Evolutionary conservation across 2,888 invertebrate species (phyloP).

Genomic region (Acrobasis repandana): DNA sequence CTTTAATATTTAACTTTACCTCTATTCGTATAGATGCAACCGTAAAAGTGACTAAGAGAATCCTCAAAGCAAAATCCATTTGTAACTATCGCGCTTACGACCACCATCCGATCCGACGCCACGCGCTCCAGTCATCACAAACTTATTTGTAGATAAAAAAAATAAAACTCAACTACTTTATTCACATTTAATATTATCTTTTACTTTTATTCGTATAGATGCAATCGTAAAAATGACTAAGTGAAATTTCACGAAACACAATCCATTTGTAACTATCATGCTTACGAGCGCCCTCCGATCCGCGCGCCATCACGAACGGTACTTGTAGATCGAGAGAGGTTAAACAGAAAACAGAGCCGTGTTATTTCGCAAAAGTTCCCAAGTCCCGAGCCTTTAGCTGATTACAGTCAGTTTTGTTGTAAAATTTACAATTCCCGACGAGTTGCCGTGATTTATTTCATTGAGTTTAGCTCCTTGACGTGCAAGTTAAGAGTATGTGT

Average conservation of each 20-base stretch:
- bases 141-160: no score
- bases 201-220: no score
- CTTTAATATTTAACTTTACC: no score
- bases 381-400: conserved; percentile 47
- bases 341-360: conserved; percentile 41
- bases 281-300: neutral
- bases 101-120: no score
- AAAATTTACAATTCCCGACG: conserved; percentile 42
- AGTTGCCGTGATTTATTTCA: conserved; percentile 36
- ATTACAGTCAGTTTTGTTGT: conserved; percentile 48
- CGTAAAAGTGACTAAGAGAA: no score
- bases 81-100: no score
- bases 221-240: neutral
- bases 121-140: no score
- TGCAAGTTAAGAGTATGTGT: conserved; percentile 2
- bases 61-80: no score
- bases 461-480: conserved; percentile 9
- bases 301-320: conserved; percentile 26
- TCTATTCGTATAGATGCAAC: no score
- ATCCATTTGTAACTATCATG: neutral
- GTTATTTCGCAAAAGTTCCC: conserved; percentile 42
- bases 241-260: neutral
- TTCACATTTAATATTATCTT: no score
- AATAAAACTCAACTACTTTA: no score
- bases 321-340: conserved; percentile 36